Percentiles rank a stretch among this genome's conserved stretches.
Conservation (phyloP, 2,797 vertebrate species). For the Arrhamphus sclerolepis region DNA sequence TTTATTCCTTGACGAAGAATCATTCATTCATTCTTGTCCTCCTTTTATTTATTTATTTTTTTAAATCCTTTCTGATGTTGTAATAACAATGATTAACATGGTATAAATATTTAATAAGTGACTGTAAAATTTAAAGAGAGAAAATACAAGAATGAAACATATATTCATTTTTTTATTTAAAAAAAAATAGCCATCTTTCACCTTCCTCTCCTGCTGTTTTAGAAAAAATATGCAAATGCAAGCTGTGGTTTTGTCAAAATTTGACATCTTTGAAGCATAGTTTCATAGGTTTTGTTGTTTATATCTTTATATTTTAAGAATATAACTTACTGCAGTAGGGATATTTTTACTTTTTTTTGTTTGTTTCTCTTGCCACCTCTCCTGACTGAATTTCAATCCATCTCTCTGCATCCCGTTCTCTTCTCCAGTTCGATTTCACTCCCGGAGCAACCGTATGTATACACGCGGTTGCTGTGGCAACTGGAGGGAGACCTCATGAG, state of each 20-base stretch:
- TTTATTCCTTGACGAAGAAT: conserved; percentile 1
- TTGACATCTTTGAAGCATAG: no score
- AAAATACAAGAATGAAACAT: not conserved
- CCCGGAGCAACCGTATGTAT: conserved; percentile 73
- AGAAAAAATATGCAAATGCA: conserved; percentile 9
- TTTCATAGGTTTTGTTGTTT: no score
- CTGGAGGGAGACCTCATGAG: conserved; percentile 69
- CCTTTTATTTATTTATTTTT: not conserved
- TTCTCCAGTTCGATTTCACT: conserved; percentile 49
- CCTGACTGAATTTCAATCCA: conserved; percentile 44
- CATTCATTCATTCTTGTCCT: not conserved
- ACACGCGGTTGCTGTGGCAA: conserved; percentile 74
- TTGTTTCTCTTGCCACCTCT: not conserved
- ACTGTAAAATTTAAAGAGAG: not conserved
- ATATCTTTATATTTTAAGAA: not conserved
- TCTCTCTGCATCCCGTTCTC: conserved; percentile 54
- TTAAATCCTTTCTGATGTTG: not conserved
- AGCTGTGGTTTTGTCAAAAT: no score
- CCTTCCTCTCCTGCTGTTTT: not conserved
- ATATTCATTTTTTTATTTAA: no score
- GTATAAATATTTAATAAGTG: not conserved
- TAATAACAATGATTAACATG: not conserved
- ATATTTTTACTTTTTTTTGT: conserved; percentile 3
- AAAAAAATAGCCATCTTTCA: not conserved
- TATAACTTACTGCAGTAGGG: not conserved